Evolutionary conservation across 2,797 vertebrate genomes (phyloP), one percentile per base, ranked within the genome.

Genomic region (Lacerta agilis): DNA sequence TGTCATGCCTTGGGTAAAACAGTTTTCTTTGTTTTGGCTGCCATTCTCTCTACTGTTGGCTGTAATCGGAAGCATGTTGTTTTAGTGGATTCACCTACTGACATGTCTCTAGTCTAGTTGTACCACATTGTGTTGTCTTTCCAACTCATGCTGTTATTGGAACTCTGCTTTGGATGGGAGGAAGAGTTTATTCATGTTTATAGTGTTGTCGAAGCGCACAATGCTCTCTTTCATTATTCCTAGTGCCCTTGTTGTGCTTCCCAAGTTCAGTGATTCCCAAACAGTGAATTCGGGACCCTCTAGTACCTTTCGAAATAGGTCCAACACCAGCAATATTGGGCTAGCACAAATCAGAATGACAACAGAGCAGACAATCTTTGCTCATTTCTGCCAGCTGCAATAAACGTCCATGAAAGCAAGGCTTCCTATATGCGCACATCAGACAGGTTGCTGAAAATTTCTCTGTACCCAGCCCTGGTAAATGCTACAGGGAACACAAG

Each of bases 11-110:
- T 93, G 88, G 45, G 83, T 94, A 94, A 94, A 95, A 91, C 91
- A 67, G 77, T 87, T 93, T 90, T 94, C 11, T 27, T n/a, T 93
- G 75, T 94, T 90, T 64, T 94, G 93, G 88, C 90, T 89, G 75
- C 66, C 86, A 88, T 92, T 95, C 88, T 84, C 88, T 92, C 92
- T 90, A 90, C 86, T 91, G 89, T 90, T 94, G 91, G 90, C 87
- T 95, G 92, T 94, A 96, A 96, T 96, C 91, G 92, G 95, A 96
- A 96, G 95, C 95, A 96, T 96, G 69, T 91, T 93, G 91, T 94
- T 94, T 92, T 95, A 86, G 91, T 91, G 90, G 93, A 95, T 94
- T 95, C 92, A 93, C 92, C 88, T 95, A 94, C 92, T 95, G 95
- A 94, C 92, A 93, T 90, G 92, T 95, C 58, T 91, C 71, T 91